Evolutionary conservation across 2,797 vertebrate species (phyloP).

Genomic region (Dryobates pubescens): DNA sequence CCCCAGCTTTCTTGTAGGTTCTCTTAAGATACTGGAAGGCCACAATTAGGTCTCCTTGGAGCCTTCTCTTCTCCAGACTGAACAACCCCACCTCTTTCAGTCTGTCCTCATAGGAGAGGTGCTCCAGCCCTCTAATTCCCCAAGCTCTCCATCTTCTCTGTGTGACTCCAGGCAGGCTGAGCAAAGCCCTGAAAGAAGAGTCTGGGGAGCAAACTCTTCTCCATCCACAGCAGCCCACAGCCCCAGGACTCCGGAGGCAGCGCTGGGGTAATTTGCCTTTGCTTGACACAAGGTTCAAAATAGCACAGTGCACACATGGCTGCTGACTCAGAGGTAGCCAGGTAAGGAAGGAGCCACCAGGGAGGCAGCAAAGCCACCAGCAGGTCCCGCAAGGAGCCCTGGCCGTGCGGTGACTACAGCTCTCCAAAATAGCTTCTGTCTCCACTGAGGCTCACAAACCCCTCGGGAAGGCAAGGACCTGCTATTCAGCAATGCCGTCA

Average conservation of each 20-base stretch:
- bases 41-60: too few relatives aligned
- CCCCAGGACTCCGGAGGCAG: not conserved
- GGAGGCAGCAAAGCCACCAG: not conserved
- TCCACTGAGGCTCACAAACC: not conserved
- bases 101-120: too few relatives aligned
- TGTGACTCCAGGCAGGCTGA: not conserved
- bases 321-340: conserved; percentile 5
- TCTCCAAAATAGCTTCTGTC: conserved; percentile 11
- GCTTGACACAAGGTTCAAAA: not conserved
- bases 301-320: not conserved
- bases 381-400: accelerated
- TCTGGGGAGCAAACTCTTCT: not conserved
- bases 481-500: not conserved
- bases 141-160: not conserved
- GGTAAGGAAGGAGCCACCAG: not conserved
- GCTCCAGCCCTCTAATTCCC: not conserved
- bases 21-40: too few relatives aligned
- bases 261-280: not conserved
- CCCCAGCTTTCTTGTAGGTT: too few relatives aligned
- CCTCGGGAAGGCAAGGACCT: conserved; percentile 16
- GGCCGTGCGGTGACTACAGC: not conserved
- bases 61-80: too few relatives aligned
- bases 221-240: not conserved
- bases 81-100: too few relatives aligned
- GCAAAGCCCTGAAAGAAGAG: not conserved